Conservation (phyloP, 2,888 invertebrate species). For the Strigamia maritima region DNA sequence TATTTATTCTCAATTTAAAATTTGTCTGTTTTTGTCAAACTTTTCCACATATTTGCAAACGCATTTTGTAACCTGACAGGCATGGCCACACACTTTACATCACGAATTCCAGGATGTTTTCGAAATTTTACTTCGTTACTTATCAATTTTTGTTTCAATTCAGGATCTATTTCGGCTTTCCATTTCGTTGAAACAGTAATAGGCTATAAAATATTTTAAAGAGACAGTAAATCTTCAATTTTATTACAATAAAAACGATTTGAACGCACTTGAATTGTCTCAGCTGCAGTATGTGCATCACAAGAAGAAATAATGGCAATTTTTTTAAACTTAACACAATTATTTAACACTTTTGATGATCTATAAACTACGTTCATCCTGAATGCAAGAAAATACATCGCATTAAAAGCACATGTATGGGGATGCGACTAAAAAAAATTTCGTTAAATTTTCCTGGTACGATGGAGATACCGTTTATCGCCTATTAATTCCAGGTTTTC, state of each 20-base stretch:
- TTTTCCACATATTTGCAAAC: constrained; percentile 57
- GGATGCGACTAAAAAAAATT: neutral
- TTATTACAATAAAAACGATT: neutral
- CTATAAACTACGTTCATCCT: no score
- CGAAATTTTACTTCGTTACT: constrained; percentile 62
- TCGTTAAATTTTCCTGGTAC: neutral
- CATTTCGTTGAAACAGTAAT: neutral
- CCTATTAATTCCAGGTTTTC: no score
- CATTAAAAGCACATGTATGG: neutral
- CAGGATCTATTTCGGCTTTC: neutral
- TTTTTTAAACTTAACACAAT: no score
- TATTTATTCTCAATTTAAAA: neutral
- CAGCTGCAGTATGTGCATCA: no score
- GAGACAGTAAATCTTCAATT: neutral
- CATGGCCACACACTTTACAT: constrained; percentile 57
- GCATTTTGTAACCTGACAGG: constrained; percentile 63
- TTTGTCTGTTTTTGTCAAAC: constrained; percentile 48
- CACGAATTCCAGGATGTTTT: constrained; percentile 69
- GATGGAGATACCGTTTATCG: no score
- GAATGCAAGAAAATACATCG: no score
- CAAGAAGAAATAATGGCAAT: no score
- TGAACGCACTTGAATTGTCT: neutral
- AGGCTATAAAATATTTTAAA: neutral
- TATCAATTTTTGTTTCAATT: constrained; percentile 46
- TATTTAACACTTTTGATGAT: no score